Evolutionary conservation across 2,888 invertebrate species (phyloP), one percentile per base, ranked within the genome.

Genomic region (Megastigmus dorsalis): DNA sequence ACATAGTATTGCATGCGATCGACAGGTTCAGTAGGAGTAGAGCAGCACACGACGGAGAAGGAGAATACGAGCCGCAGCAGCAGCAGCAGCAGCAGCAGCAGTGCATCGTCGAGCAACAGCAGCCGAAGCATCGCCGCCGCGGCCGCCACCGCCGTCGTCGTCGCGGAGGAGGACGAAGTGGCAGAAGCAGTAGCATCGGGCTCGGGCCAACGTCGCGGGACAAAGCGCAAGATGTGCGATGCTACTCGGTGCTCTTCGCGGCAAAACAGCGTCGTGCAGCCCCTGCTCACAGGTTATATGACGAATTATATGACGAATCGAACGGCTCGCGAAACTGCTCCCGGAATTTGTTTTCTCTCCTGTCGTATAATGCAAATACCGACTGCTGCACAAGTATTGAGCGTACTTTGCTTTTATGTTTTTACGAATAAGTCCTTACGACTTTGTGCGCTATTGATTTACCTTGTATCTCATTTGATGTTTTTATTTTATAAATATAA

Each of bases 251-350:
- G 84, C 76, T 79, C 90, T 89, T 89, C 91, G 80, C 90, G 92
- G 66, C 93, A 94, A 87, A 95, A 95, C 90, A 93, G 94, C 81
- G 93, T 97, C 84, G 95, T 97, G 80, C 97, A 96, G 89, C 96
- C 97, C 65, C 90, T 97, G 76, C 91, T 97, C 77, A 97, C 97
- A 89, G 97, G 97, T 96, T n/a, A n/a, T n/a, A n/a, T n/a, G n/a
- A n/a, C n/a, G n/a, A 89, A 73, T 30, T 57, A 23, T n/a, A n/a
- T n/a, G n/a, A n/a, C n/a, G n/a, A n/a, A n/a, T n/a, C n/a, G n/a
- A n/a, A n/a, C n/a, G n/a, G n/a, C n/a, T n/a, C n/a, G n/a, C n/a
- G n/a, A n/a, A n/a, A n/a, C n/a, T n/a, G n/a, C n/a, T n/a, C n/a
- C n/a, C n/a, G n/a, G n/a, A n/a, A n/a, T n/a, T n/a, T n/a, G n/a